Base-by-base conservation (phyloP, 2,888 invertebrate genomes). In the Lasioglossum morio region DNA sequence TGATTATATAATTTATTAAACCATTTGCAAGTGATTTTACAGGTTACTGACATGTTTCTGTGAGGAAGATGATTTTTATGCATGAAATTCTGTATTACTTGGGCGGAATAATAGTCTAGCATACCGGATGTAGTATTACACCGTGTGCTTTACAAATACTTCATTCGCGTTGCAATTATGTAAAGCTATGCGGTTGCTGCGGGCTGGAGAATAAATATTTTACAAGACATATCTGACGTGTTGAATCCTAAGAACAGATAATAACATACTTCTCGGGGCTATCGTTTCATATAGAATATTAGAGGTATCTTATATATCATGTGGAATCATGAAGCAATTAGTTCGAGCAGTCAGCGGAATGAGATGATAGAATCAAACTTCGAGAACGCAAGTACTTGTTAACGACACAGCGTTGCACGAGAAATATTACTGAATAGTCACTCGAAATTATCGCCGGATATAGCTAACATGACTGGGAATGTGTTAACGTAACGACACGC, bases 271-370 rank as follows among this genome's bases (percentile, higher is more conserved):
- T 77, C 79, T 77, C 40, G 46, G 10, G 48, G 34, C 34, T 88
- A 79, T 80, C 88, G 79, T 79, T 77, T 79, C 70, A 70, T 73
- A 40, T 43, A 19, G 34, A 72, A 79, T 81, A 77, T 48, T 77
- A 53, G 46, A 77, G 77, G 79, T 78, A 84, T 83, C 84, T 78
- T 73, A 74, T 43, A 79, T 75, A 81, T 82, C 82, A 79, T 82
- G 81, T 66, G 57, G 34, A 72, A 84, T 84, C 82, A 86, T 81
- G 75, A 46, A 81, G 85, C 81, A 89, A 90, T 88, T 88, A 84
- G 85, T 87, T 87, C 72, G 72, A 70, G 85, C 81, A 87, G 82
- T 88, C 83, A 77, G 79, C 84, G 72, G 70, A 87, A 90, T 89
- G 81, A 53, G 37, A 79, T 78, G 79, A 88, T 88, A 86, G 74